Evolutionary conservation across 2,113 vertebrate species (phyloP).

Genomic region (Vulpes vulpes): DNA sequence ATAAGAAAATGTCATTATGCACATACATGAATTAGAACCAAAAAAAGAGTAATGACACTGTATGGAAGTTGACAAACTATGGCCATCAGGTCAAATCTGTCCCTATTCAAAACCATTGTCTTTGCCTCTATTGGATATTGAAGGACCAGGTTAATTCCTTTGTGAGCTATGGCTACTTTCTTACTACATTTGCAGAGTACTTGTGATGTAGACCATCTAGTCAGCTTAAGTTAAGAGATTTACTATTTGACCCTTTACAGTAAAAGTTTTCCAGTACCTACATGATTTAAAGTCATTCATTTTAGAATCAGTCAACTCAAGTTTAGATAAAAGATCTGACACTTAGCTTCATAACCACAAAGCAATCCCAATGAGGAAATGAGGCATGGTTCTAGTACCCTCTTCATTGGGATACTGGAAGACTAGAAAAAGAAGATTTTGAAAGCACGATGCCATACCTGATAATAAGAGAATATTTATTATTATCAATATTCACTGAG

Average conservation of each 20-base stretch:
- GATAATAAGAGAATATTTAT: neutral
- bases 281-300: neutral
- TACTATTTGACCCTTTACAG: neutral
- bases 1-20: neutral
- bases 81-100: no score
- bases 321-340: neutral
- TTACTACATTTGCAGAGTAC: neutral
- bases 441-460: neutral
- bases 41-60: neutral
- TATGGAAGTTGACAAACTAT: neutral
- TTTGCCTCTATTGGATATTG: neutral
- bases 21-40: neutral
- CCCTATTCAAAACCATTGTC: accelerated
- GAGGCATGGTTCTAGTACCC: neutral
- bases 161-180: neutral
- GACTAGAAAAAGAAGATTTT: neutral
- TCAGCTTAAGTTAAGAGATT: neutral
- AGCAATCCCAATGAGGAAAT: neutral
- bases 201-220: neutral
- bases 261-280: neutral
- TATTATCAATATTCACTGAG: neutral
- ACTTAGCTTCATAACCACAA: neutral
- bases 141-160: neutral
- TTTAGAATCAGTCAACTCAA: neutral
- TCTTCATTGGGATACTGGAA: neutral